Evolutionary conservation across 1,140 invertebrate species (phyloP).

Genomic region (Conopomorpha cramerella): DNA sequence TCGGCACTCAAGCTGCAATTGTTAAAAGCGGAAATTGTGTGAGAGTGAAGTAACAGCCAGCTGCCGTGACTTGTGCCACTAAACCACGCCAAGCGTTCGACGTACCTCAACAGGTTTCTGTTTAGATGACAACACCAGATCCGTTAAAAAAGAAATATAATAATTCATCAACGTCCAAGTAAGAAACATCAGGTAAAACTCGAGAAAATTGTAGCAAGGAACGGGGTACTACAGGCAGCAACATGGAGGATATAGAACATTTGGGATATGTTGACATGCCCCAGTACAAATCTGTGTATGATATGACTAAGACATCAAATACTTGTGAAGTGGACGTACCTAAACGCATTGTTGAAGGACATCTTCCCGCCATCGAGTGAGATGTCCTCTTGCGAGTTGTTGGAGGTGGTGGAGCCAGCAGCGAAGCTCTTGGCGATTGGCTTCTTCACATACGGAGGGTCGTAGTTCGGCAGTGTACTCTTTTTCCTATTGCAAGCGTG

Average conservation of each 20-base stretch:
- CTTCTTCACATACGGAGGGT: slow-evolving; percentile 84
- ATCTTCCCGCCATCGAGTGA: slow-evolving; percentile 78
- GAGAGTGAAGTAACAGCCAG: slow-evolving; percentile 17
- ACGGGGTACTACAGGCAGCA: too few relatives aligned
- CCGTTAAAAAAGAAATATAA: slow-evolving; percentile 48
- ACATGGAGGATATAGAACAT: too few relatives aligned
- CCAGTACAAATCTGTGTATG: too few relatives aligned
- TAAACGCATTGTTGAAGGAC: slow-evolving; percentile 81
- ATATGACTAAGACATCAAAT: too few relatives aligned
- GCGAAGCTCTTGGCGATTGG: slow-evolving; percentile 74
- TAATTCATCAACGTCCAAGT: too few relatives aligned
- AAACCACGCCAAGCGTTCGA: slow-evolving; percentile 30
- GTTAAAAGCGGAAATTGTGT: slow-evolving; percentile 33
- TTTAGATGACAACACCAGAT: slow-evolving; percentile 35
- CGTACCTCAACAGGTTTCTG: slow-evolving; percentile 57
- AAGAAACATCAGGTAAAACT: too few relatives aligned
- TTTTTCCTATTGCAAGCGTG: slow-evolving; percentile 72
- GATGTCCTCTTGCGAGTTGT: slow-evolving; percentile 75
- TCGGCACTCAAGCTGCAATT: slow-evolving; percentile 22
- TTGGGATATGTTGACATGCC: too few relatives aligned
- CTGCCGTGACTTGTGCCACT: slow-evolving; percentile 33
- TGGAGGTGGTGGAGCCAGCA: slow-evolving; percentile 64
- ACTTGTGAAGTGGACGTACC: too few relatives aligned
- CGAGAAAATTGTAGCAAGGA: too few relatives aligned
- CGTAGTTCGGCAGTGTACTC: slow-evolving; percentile 84